These are phyloP conservation scores for Oreochromis grahami DNA, from an alignment of 2,797 vertebrate genomes.

Conservation along the genomic window DNA sequence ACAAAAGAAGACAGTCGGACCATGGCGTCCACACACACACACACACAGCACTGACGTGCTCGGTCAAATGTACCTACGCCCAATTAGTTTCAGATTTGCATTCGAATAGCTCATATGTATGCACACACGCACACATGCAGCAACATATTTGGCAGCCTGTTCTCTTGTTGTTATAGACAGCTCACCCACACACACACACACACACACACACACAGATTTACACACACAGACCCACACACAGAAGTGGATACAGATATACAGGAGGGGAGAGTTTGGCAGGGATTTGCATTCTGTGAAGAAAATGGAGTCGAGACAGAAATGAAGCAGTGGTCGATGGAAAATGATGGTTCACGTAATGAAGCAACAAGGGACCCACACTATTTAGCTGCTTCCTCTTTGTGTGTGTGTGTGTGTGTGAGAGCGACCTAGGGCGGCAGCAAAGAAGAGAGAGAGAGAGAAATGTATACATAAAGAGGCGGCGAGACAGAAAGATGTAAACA, in stretches of 20 bases:
- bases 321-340: constrained; percentile 44
- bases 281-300: constrained; percentile 56
- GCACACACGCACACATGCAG: not conserved
- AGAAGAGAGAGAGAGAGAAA: not conserved
- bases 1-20: not conserved
- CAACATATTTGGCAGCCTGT: constrained; percentile 42
- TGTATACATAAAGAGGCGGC: constrained; percentile 13
- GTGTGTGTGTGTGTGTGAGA: not conserved
- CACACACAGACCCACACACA: constrained; percentile 9
- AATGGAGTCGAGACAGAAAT: constrained; percentile 46
- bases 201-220: not conserved
- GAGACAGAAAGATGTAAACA: constrained; percentile 39
- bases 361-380: constrained; percentile 38
- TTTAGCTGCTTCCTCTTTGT: constrained; percentile 19
- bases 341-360: constrained; percentile 60
- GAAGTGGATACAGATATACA: not conserved
- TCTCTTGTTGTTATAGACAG: constrained; percentile 52
- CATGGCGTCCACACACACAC: not conserved
- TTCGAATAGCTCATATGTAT: constrained; percentile 32
- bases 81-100: constrained; percentile 44
- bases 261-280: constrained; percentile 35
- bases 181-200: not conserved
- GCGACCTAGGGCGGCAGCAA: not conserved
- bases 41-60: not conserved
- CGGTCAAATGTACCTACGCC: constrained; percentile 24